Evolutionary conservation across 1,140 invertebrate genomes (phyloP), one percentile per base, ranked within the genome.

Genomic region (Drosophila bifasciata): DNA sequence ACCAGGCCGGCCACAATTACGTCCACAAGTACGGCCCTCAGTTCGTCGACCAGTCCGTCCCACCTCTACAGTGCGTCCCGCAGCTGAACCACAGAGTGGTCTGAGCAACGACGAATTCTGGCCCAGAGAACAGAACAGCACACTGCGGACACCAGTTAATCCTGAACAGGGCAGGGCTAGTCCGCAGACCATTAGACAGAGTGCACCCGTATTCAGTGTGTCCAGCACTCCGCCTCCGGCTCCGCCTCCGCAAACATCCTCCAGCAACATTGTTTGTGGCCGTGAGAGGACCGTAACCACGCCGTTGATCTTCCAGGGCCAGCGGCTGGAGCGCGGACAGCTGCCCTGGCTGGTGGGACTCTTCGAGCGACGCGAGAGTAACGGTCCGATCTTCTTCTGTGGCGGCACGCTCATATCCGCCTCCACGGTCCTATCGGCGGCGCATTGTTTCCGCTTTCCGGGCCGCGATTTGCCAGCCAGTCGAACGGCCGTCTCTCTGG

Each of bases 271-370:
- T 3, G 46, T 78, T 25, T 89, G 89, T 36, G 89, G 89, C 1
- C 50, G 64, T 0, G 88, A 90, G 19, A 45, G 70, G 9, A 45
- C 71, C 11, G 61, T 67, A 0, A 74, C 84, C 0, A 92, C 92
- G 57, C 90, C 85, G 0, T 72, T 93, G 2, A 94, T 95, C 17
- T 93, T 95, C 5, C 93, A 94, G n/a, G 95, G 94, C 2, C 72
- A 86, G 7, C 81, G 92, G 0, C 89, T 94, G 2, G 70, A 89
- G 1, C 90, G 92, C 7, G 94, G 95, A 17, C 93, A 95, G 57
- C 94, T 94, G 88, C 95, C 95, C 0, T 96, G 95, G 95, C 89
- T 95, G 40, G 94, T 93, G 0, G 93, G 93, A 3, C 93, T 96
- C 46, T 94, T 94, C 64, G 71, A 93, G 28, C 83, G 89, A 1